phyloP scores from a whole-genome alignment of 1,140 invertebrate species.

The Anoplolepis gracilipes region DNA sequence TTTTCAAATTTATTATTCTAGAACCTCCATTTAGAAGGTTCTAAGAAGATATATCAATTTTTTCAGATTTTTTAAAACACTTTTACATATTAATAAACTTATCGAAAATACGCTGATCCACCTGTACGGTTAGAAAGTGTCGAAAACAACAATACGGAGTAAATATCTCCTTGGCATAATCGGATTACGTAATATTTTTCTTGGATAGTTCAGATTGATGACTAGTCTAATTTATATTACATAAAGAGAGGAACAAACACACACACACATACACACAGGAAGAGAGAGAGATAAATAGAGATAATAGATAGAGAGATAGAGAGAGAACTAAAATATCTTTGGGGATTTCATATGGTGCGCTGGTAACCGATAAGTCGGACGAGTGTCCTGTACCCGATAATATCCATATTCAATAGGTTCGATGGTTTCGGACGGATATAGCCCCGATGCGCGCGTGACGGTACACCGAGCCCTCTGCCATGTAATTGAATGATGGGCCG shows the following conservation, averaged over 20 bases:
- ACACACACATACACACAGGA: background rate
- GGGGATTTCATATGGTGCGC: constrained; percentile 32
- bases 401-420: constrained; percentile 76
- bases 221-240: background rate
- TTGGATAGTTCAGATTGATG: background rate
- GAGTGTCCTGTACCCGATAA: constrained; percentile 72
- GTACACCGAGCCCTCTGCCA: constrained; percentile 59
- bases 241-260: background rate
- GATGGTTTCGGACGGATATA: constrained; percentile 72
- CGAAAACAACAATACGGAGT: too few species aligned
- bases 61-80: too few species aligned
- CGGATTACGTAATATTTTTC: constrained; percentile 8
- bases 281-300: background rate
- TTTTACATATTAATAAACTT: too few species aligned
- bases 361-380: constrained; percentile 68
- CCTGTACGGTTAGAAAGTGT: too few species aligned
- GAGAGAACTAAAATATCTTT: constrained; percentile 35
- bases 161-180: constrained; percentile 2
- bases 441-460: constrained; percentile 61
- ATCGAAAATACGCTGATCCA: too few species aligned
- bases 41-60: too few species aligned
- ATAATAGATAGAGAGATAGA: background rate
- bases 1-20: too few species aligned
- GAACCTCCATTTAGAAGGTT: too few species aligned
- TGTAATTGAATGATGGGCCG: constrained; percentile 81